These are phyloP conservation scores for Goniozus legneri DNA, from an alignment of 1,140 invertebrate species.

Conservation along the genomic window DNA sequence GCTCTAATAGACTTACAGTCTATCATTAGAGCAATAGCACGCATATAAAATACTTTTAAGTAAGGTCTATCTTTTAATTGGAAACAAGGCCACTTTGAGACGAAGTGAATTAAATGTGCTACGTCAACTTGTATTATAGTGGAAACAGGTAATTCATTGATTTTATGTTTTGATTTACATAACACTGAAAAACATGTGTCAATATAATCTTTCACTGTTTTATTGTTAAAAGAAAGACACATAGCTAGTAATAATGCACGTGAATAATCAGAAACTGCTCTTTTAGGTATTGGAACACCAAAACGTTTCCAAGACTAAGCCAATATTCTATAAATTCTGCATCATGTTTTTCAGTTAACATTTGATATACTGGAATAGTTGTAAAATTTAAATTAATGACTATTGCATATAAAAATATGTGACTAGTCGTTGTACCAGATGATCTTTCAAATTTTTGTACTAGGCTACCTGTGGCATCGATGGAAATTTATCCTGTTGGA, in stretches of 20 bases:
- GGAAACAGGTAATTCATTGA: too few relatives aligned
- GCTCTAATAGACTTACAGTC: neutral
- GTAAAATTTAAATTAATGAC: conserved; percentile 10
- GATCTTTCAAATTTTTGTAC: conserved; percentile 6
- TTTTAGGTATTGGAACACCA: neutral
- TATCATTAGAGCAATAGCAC: neutral
- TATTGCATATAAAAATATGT: conserved; percentile 20
- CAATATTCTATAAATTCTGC: conserved; percentile 1
- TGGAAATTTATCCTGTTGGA: neutral
- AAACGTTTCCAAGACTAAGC: neutral
- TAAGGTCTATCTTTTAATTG: neutral
- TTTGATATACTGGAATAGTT: conserved; percentile 8
- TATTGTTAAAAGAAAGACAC: neutral
- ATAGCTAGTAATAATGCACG: neutral
- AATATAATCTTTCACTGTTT: neutral
- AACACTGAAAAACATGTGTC: too few relatives aligned
- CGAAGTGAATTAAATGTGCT: conserved; percentile 3
- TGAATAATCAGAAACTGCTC: neutral
- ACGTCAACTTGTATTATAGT: neutral
- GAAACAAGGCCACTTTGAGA: neutral
- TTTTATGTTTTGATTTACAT: too few relatives aligned
- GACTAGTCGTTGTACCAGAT: neutral
- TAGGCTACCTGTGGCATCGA: conserved; percentile 14
- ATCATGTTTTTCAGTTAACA: conserved; percentile 8
- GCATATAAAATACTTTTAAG: conserved; percentile 4